Base-by-base conservation (phyloP, 2,113 vertebrate species). In the human region DNA sequence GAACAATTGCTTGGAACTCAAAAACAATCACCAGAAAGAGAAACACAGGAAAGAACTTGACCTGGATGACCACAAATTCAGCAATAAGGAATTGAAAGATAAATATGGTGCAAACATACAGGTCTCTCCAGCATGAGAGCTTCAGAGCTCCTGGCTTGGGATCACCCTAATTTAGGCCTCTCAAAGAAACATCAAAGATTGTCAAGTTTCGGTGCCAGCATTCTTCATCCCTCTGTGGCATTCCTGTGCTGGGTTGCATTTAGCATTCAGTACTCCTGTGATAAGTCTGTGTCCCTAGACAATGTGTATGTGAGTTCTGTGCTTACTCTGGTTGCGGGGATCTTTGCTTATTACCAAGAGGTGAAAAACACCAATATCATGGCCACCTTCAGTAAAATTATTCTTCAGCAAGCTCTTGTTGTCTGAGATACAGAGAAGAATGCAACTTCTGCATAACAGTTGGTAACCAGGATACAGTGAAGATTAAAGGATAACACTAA, bases 401-500 rank as follows among this genome's bases (percentile, higher is more conserved):
- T 85, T 87, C 40, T 55, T 91, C 64, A 98, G 98, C 96, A 98
- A 98, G 98, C 97, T 94, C 92, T 98, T 55, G 97, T 98, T 61
- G 95, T 98, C 93, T 97, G 98, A 96, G 97, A 98, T 66, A 79
- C 96, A 13, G 98, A 98, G 64, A 98, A 99, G 85, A 98, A 94
- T 43, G 97, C 97, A 76, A 70, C 98, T 57, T 57, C 97, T 78
- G 97, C 98, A 88, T 97, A 98, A 20, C 92, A 98, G 72, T 93
- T 98, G 61, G 98, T 98, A 61, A 98, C 98, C 50, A 98, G 97
- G n/a, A 98, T 89, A 88, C 98, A 0, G 97, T 98, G 79, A 97
- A 99, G 79, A 98, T 98, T 84, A 98, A 99, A 98, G 98, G 98
- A 32, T 98, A 98, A 90, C 98, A 98, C 66, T 97, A 97, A 94